phyloP scores from a whole-genome alignment of 2,888 invertebrate species.

The Cistogaster globosa region DNA sequence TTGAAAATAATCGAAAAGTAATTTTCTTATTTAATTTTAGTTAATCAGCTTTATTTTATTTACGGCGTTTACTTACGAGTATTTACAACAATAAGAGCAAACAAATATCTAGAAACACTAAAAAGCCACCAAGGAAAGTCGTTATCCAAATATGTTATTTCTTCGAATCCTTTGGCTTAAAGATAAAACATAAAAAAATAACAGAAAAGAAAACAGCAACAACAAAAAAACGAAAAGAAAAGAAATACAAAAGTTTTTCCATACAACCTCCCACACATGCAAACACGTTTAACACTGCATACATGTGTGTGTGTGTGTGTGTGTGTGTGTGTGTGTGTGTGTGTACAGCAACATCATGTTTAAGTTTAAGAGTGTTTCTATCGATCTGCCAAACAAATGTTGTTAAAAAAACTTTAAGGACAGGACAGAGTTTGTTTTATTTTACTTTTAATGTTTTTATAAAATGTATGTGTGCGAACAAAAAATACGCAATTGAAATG shows the following conservation, averaged over 20 bases:
- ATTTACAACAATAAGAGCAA: not conserved
- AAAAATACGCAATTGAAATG: too few relatives aligned
- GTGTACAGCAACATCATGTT: not conserved
- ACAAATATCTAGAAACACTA: constrained; percentile 1
- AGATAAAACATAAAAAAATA: too few relatives aligned
- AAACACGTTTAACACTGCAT: not conserved
- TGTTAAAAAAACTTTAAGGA: constrained; percentile 49
- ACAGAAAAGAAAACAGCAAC: not conserved
- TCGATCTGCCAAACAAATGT: constrained; percentile 22
- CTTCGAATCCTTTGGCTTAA: constrained; percentile 27
- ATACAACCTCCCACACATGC: not conserved
- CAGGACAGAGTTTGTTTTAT: constrained; percentile 29
- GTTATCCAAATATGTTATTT: constrained; percentile 40
- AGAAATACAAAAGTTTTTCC: not conserved
- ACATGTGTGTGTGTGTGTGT: not conserved
- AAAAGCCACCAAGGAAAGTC: constrained; percentile 45
- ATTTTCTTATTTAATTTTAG: constrained; percentile 58
- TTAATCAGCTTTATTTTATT: constrained; percentile 61
- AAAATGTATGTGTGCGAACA: constrained; percentile 26
- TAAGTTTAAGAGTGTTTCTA: not conserved
- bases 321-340: not conserved
- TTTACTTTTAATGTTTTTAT: constrained; percentile 13
- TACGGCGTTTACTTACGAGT: not conserved
- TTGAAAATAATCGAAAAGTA: constrained; percentile 55
- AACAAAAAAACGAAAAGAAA: not conserved